Evolutionary conservation across 2,888 invertebrate genomes (phyloP), one percentile per base, ranked within the genome.

Genomic region (Petrolisthes manimaculis): DNA sequence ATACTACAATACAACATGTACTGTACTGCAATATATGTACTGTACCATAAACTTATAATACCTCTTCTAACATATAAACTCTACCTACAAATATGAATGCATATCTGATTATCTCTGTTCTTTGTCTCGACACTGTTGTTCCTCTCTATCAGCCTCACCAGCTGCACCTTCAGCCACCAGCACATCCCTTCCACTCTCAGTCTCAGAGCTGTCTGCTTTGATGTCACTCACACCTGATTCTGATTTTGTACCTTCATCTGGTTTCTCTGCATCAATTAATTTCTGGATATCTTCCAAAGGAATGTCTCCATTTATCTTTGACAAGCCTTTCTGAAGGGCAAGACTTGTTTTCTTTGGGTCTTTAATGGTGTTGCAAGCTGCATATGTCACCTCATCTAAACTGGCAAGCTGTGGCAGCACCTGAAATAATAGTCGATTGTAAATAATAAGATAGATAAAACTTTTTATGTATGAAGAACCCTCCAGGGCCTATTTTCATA

Each of bases 381-480:
- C 83, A 53, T 88, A 88, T 8, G 80, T 88, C 21, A 88, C 84
- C 51, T 88, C 88, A 55, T 88, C 88, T n/a, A 88, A 53, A 71
- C 80, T 84, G 74, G 88, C 88, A 6, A 88, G 75, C 55, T 88
- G 88, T 4, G 88, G 88, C 14, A 88, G 80, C 54, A 84, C 37
- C 88, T 88, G 88, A 54, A 71, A 86, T 3, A 37, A 37, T 0
- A 37, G 37, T 37, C 2, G 2, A 37, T 0, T 37, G 37, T 37
- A 37, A 37, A 37, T 37, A 37, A 37, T 37, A 37, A 37, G 37
- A 37, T 2, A 37, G 37, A 37, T 37, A 37, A 37, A n/a, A n/a
- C n/a, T n/a, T n/a, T n/a, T n/a, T n/a, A n/a, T n/a, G n/a, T n/a
- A n/a, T n/a, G n/a, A n/a, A n/a, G n/a, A n/a, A n/a, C n/a, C n/a